A percentile compares a stretch with the other conserved stretches of the same genome.
Evolutionary conservation across 2,888 invertebrate genomes (phyloP).

Genomic region (Pachydiplax longipennis): DNA sequence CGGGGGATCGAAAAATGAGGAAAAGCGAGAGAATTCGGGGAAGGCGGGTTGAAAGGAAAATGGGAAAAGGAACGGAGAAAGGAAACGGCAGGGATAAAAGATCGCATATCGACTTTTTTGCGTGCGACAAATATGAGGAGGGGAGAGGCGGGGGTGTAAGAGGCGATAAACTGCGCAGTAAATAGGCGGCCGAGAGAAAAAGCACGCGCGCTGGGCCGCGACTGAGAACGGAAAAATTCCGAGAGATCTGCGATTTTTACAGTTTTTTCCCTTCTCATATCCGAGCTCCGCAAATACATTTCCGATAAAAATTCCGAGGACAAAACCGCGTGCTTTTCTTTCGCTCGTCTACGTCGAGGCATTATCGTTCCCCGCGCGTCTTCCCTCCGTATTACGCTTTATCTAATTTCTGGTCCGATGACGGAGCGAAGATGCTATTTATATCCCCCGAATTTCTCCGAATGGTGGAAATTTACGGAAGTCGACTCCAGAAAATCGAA

Average conservation of each 20-base stretch:
- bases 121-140: slow-evolving; percentile 19
- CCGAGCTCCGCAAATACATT: background rate
- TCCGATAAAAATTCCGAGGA: background rate
- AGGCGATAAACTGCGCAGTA: slow-evolving; percentile 38
- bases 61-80: background rate
- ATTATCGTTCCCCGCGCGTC: background rate
- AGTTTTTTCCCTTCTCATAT: background rate
- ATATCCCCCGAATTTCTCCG: too few relatives aligned
- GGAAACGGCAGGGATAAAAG: background rate
- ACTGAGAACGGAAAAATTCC: background rate
- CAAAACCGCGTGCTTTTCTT: background rate
- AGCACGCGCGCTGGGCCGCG: slow-evolving; percentile 2
- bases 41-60: background rate
- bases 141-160: background rate
- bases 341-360: background rate
- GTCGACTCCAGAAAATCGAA: too few relatives aligned
- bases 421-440: background rate
- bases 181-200: background rate
- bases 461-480: too few relatives aligned
- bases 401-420: background rate
- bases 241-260: background rate
- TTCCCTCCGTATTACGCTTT: background rate
- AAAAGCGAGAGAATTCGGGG: background rate
- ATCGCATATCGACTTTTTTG: slow-evolving; percentile 25
- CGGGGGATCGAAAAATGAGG: background rate